Evolutionary conservation across 92 coral and sea anemone species (phyloP).

Genomic region (Chrysogorgia sp.): DNA sequence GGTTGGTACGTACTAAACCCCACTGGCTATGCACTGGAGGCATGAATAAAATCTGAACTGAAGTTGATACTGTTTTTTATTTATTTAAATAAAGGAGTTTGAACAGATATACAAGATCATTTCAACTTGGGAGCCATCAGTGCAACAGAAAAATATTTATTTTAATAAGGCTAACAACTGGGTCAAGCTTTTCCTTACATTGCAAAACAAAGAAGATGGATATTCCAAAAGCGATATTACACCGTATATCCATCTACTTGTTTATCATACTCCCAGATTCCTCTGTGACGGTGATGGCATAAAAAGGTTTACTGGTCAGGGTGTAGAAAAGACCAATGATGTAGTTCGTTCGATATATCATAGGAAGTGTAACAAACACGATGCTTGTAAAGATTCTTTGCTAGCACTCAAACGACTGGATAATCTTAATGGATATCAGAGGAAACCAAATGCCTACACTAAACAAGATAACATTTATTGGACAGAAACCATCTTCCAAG

Average conservation of each 20-base stretch:
- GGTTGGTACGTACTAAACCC: constrained; percentile 31
- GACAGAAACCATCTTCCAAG: constrained; percentile 23
- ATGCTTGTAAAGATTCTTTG: constrained; percentile 9
- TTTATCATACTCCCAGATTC: constrained; percentile 15
- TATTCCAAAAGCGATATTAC: constrained; percentile 23
- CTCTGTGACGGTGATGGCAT: constrained; percentile 12
- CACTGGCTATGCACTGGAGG: background rate
- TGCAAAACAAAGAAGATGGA: constrained; percentile 30
- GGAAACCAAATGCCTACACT: constrained; percentile 11
- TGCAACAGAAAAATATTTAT: background rate
- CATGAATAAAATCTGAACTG: no score
- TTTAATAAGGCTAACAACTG: constrained; percentile 34
- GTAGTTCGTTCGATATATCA: background rate
- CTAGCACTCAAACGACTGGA: constrained; percentile 27
- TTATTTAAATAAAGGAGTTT: constrained; percentile 14
- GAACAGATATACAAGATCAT: constrained; percentile 20
- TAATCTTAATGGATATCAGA: background rate
- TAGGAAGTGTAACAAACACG: background rate
- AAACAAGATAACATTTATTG: constrained; percentile 10
- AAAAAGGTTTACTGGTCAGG: constrained; percentile 31
- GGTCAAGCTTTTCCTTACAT: constrained; percentile 25
- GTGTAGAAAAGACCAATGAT: constrained; percentile 22
- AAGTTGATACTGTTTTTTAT: background rate
- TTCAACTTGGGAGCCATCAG: constrained; percentile 16
- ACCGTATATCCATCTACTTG: constrained; percentile 29